phyloP scores from a whole-genome alignment of 1,140 invertebrate species.

The Neelides sp. region DNA sequence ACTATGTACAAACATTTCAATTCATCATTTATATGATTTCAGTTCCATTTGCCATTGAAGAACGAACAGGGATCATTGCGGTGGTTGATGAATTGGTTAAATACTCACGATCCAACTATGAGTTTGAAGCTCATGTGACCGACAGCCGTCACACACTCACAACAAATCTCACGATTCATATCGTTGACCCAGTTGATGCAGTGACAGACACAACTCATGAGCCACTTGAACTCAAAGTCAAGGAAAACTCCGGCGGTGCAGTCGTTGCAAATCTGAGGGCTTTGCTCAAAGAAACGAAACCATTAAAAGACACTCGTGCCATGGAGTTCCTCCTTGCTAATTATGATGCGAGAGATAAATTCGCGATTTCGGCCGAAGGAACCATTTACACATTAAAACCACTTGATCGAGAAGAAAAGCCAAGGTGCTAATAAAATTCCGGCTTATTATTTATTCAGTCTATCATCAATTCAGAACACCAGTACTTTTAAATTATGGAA shows the following conservation, averaged over 20 bases:
- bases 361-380: slow-evolving; percentile 60
- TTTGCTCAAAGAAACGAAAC: slow-evolving; percentile 28
- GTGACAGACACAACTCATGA: slow-evolving; percentile 50
- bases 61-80: slow-evolving; percentile 71
- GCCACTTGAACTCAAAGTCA: slow-evolving; percentile 59
- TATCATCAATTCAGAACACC: neutral
- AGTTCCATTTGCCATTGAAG: slow-evolving; percentile 82
- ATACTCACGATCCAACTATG: slow-evolving; percentile 52
- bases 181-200: slow-evolving; percentile 59
- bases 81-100: slow-evolving; percentile 61
- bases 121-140: slow-evolving; percentile 67
- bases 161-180: slow-evolving; percentile 68
- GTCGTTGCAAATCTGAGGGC: slow-evolving; percentile 51
- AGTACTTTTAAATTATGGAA: neutral
- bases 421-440: slow-evolving; percentile 41
- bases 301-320: slow-evolving; percentile 21
- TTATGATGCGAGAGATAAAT: slow-evolving; percentile 59
- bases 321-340: slow-evolving; percentile 61
- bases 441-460: neutral
- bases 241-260: slow-evolving; percentile 60
- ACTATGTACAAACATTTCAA: too few species aligned
- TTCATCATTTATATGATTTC: slow-evolving; percentile 34
- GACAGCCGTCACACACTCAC: slow-evolving; percentile 53
- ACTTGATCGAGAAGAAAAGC: slow-evolving; percentile 60
- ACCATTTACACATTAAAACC: slow-evolving; percentile 59